Conservation (phyloP, 2,113 vertebrate genomes). For the Hoplias malabaricus region DNA sequence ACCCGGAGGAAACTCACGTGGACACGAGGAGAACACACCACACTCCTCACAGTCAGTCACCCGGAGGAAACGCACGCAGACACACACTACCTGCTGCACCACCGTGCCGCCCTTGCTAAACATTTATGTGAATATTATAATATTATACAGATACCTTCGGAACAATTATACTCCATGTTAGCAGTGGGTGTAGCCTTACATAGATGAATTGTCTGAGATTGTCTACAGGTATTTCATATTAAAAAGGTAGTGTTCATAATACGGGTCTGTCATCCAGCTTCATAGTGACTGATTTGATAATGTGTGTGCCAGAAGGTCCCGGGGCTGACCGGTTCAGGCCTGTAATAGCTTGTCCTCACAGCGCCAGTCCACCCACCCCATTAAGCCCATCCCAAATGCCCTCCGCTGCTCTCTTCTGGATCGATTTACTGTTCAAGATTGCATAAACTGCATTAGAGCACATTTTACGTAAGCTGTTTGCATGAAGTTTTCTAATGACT, state of each 20-base stretch:
- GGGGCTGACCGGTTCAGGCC: not conserved
- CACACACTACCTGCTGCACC: too few relatives aligned
- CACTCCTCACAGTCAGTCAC: too few relatives aligned
- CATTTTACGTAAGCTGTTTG: slow-evolving; percentile 54
- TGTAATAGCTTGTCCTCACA: slow-evolving; percentile 10
- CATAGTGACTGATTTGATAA: not conserved
- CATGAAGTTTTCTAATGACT: not conserved
- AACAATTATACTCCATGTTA: not conserved
- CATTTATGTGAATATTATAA: too few relatives aligned
- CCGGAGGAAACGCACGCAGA: too few relatives aligned
- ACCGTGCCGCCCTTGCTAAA: too few relatives aligned
- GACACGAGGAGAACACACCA: too few relatives aligned
- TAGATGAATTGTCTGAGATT: too few relatives aligned
- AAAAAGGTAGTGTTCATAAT: not conserved
- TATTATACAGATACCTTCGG: too few relatives aligned
- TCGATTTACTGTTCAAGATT: slow-evolving; percentile 59
- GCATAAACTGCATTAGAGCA: slow-evolving; percentile 47
- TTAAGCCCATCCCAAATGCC: not conserved
- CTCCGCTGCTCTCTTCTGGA: slow-evolving; percentile 32
- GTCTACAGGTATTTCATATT: slow-evolving; percentile 15
- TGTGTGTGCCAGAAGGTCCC: not conserved
- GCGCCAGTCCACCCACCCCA: not conserved
- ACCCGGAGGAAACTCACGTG: too few relatives aligned
- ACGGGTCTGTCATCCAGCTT: not conserved
- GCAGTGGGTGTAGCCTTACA: too few relatives aligned